A percentile compares a stretch with the other conserved stretches of the same genome.
Evolutionary conservation across 2,797 vertebrate species (phyloP).

Genomic region (Limnodromus scolopaceus): DNA sequence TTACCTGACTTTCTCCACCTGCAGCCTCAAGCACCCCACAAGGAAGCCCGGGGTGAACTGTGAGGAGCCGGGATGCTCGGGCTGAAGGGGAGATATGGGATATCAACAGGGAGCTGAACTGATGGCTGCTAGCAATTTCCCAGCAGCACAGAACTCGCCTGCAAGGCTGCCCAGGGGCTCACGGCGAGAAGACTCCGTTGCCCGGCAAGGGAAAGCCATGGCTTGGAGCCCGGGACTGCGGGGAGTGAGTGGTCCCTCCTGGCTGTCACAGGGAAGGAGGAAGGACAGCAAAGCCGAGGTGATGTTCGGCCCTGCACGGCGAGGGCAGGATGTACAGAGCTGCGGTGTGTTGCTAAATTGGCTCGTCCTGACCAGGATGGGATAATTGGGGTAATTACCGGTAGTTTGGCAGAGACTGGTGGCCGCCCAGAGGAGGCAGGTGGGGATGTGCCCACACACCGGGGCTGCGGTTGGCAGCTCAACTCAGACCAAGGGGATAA

Average conservation of each 20-base stretch:
- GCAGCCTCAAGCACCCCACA: not conserved
- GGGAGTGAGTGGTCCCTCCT: rapidly evolving
- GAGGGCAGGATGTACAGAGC: rapidly evolving
- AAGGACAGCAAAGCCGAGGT: not conserved
- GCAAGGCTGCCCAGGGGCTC: not conserved
- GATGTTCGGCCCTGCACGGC: not conserved
- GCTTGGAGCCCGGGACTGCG: not conserved
- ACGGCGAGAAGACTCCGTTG: too few species aligned
- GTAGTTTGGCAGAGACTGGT: not conserved
- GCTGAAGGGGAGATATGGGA: too few species aligned
- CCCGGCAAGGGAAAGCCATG: not conserved
- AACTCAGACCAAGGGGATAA: not conserved
- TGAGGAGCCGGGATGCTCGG: rapidly evolving
- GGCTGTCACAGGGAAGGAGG: not conserved
- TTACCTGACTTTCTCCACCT: not conserved
- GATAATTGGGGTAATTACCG: not conserved
- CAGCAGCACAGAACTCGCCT: not conserved
- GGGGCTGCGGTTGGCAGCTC: not conserved
- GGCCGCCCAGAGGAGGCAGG: not conserved
- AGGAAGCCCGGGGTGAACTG: not conserved
- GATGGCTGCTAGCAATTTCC: not conserved
- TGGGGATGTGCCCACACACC: not conserved
- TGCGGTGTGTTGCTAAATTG: too few species aligned
- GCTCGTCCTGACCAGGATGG: not conserved
- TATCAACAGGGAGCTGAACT: too few species aligned